Percentiles rank a stretch among this genome's conserved stretches.
phyloP scores from a whole-genome alignment of 2,888 invertebrate species.

The Andrena minutula region DNA sequence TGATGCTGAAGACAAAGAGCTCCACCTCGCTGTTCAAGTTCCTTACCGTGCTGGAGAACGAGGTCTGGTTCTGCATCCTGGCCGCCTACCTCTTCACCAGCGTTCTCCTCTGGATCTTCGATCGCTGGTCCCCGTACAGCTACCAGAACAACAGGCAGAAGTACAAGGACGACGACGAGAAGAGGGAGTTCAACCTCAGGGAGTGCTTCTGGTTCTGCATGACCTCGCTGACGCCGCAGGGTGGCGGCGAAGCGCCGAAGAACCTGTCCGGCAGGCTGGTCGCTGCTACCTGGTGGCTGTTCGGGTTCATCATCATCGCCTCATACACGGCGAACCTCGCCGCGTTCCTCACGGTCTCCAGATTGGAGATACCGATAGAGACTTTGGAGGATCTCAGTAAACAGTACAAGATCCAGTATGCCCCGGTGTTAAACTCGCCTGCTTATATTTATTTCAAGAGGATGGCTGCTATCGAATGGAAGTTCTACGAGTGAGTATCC shows the following conservation, averaged over 20 bases:
- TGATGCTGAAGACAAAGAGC: constrained; percentile 96
- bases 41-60: constrained; percentile 96
- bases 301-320: constrained; percentile 99
- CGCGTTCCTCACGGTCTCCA: constrained; percentile 97
- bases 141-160: constrained; percentile 97
- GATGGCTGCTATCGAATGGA: constrained; percentile 97
- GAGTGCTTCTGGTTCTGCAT: constrained; percentile 99
- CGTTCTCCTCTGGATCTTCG: constrained; percentile 98
- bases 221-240: constrained; percentile 98
- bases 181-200: constrained; percentile 96
- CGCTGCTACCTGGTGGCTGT: constrained; percentile 99
- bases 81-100: constrained; percentile 98
- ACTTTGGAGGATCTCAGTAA: constrained; percentile 97
- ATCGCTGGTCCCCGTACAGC: constrained; percentile 98
- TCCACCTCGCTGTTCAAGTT: constrained; percentile 98
- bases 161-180: constrained; percentile 96
- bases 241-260: constrained; percentile 98
- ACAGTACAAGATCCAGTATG: constrained; percentile 98
- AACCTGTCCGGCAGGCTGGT: constrained; percentile 97
- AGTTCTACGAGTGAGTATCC: constrained; percentile 93
- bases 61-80: constrained; percentile 98
- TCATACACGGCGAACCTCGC: constrained; percentile 99
- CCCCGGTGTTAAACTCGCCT: constrained; percentile 94
- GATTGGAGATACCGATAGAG: constrained; percentile 96
- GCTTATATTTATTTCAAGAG: constrained; percentile 97